Conservation (phyloP, 2,888 invertebrate species). For the Dusona sp. region DNA sequence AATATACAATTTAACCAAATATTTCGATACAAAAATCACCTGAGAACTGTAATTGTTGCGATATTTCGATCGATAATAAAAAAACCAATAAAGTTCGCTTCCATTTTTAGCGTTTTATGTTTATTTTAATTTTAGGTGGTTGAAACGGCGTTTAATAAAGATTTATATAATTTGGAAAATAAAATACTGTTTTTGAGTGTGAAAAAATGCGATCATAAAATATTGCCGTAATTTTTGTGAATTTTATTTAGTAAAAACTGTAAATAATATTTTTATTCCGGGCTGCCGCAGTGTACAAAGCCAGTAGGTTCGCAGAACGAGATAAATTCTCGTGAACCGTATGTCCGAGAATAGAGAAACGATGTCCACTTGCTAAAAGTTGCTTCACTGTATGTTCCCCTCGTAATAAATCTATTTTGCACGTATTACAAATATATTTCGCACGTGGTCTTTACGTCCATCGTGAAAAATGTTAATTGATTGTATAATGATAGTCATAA, state of each 20-base stretch:
- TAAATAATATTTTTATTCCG: background rate
- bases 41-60: background rate
- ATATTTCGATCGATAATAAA: background rate
- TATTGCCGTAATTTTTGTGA: background rate
- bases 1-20: no score
- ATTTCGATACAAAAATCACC: no score
- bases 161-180: no score
- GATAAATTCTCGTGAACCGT: background rate
- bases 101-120: background rate
- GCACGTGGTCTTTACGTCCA: background rate
- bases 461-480: background rate
- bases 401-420: background rate
- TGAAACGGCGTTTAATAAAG: background rate
- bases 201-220: background rate
- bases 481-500: background rate
- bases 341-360: slow-evolving; percentile 2
- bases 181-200: background rate
- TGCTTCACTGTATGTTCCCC: background rate
- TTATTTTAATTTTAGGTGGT: background rate
- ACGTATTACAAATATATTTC: background rate
- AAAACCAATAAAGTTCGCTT: background rate
- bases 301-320: background rate
- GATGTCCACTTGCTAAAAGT: background rate
- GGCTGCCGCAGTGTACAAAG: background rate
- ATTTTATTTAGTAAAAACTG: background rate